Evolutionary conservation across 2,888 invertebrate species (phyloP), one percentile per base, ranked within the genome.

Genomic region (Pogonocherus hispidulus): DNA sequence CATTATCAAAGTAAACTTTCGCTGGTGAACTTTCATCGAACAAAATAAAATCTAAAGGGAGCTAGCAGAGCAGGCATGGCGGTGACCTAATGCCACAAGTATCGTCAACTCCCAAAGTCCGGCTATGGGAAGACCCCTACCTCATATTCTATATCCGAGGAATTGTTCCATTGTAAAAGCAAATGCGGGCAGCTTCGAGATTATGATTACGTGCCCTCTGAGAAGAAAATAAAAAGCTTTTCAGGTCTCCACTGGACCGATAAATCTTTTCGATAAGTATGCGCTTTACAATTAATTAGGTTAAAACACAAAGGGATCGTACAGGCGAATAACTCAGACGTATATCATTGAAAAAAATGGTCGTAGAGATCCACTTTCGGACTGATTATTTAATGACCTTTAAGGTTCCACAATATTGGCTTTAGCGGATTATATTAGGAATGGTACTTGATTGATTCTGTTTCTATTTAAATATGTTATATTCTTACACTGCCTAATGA

Each of bases 11-110:
- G 75, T 78, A 78, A 77, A 78, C 73, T 74, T 75, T 75, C 70
- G 73, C 76, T 75, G 76, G 76, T 75, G 72, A 79, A 80, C 78
- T 79, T 79, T 79, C 79, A 80, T 79, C 78, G 77, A 78, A 77
- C 75, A 76, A 80, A 79, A 80, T 81, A 79, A 79, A 80, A 81
- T 79, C 51, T 51, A 62, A 51, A 51, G 23, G 20, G 79, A 81
- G 77, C 78, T 81, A 78, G 76, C 78, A 80, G 76, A 78, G 78
- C 79, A 78, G 73, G 49, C 56, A 66, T 63, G 73, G 71, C 72
- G 47, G 67, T 46, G 55, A 47, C 51, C 59, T 51, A 49, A 63
- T 55, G 67, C 63, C 55, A 63, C 55, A 63, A 67, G 63, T 54
- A 63, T 63, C 27, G 49, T 27, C 51, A 20, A 37, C 62, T 62